phyloP scores from a whole-genome alignment of 2,113 vertebrate species.

The Lota lota region DNA sequence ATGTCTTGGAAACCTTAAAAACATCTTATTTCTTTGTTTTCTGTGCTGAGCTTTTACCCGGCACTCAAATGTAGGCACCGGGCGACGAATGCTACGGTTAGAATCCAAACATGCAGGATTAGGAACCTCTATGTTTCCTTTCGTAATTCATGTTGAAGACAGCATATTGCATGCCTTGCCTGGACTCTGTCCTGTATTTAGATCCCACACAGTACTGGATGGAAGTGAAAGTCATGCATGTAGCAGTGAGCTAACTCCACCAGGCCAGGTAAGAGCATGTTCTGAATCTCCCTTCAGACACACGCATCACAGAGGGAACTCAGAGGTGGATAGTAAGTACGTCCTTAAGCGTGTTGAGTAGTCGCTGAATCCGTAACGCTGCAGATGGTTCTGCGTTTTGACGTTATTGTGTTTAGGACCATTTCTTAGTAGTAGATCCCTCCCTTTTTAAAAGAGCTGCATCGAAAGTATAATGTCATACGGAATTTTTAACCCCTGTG shows the following conservation, averaged over 20 bases:
- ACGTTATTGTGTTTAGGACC: too few relatives aligned
- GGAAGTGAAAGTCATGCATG: constrained; percentile 20
- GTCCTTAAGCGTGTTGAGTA: not conserved
- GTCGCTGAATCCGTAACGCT: not conserved
- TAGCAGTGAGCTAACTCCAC: not conserved
- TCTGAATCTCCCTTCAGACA: constrained; percentile 20
- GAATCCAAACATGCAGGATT: constrained; percentile 6
- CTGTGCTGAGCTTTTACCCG: too few relatives aligned
- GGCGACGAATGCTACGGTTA: too few relatives aligned
- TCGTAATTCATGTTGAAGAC: not conserved
- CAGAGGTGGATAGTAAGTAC: constrained; percentile 40
- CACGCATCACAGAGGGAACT: constrained; percentile 20
- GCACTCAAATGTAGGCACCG: not conserved
- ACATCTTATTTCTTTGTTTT: too few relatives aligned
- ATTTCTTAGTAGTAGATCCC: too few relatives aligned
- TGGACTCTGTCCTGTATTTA: constrained; percentile 7
- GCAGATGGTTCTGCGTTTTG: too few relatives aligned
- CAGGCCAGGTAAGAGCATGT: constrained; percentile 52
- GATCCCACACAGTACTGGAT: constrained; percentile 1
- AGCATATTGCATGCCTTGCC: not conserved
- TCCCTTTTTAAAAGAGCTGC: too few relatives aligned
- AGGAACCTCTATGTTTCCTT: constrained; percentile 10
- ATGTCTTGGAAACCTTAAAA: too few relatives aligned
- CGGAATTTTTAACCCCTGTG: too few relatives aligned
- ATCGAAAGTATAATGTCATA: too few relatives aligned